Conservation (phyloP, 2,888 invertebrate genomes). For the Phasia obesa region DNA sequence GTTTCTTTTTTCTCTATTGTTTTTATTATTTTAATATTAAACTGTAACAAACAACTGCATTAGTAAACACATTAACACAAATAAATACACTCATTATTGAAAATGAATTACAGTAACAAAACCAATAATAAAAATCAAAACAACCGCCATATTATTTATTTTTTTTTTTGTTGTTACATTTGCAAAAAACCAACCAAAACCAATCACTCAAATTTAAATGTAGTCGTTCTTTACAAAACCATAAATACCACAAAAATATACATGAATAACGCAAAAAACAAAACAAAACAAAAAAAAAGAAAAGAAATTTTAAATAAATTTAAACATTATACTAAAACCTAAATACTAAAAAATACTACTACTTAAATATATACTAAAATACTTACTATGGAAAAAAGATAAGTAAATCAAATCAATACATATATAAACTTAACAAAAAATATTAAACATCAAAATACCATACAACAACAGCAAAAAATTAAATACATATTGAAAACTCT, state of each 20-base stretch:
- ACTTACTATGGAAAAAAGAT: constrained; percentile 51
- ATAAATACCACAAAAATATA: constrained; percentile 51
- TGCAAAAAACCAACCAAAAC: constrained; percentile 42
- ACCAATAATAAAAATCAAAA: constrained; percentile 30
- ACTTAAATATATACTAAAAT: constrained; percentile 66
- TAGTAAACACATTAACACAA: constrained; percentile 4
- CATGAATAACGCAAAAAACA: constrained; percentile 34
- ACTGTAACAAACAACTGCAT: constrained; percentile 13
- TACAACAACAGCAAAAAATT: constrained; percentile 62
- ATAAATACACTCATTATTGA: constrained; percentile 5
- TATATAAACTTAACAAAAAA: constrained; percentile 59
- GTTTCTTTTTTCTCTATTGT: neutral
- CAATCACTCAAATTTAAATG: constrained; percentile 45
- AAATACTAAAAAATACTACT: constrained; percentile 61
- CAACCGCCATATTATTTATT: constrained; percentile 38
- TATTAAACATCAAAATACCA: constrained; percentile 60
- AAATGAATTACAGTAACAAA: constrained; percentile 13
- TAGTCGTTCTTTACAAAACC: constrained; percentile 44
- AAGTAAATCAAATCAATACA: constrained; percentile 54
- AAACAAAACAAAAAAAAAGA: constrained; percentile 38
- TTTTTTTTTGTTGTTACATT: constrained; percentile 12
- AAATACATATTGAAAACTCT: constrained; percentile 66
- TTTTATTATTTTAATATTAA: neutral
- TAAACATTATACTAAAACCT: constrained; percentile 58
- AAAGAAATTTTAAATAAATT: constrained; percentile 57